Percentiles rank a stretch among this genome's conserved stretches.
These are phyloP conservation scores for Seriola rivoliana DNA, from an alignment of 2,113 vertebrate species.

Conservation along the genomic window DNA sequence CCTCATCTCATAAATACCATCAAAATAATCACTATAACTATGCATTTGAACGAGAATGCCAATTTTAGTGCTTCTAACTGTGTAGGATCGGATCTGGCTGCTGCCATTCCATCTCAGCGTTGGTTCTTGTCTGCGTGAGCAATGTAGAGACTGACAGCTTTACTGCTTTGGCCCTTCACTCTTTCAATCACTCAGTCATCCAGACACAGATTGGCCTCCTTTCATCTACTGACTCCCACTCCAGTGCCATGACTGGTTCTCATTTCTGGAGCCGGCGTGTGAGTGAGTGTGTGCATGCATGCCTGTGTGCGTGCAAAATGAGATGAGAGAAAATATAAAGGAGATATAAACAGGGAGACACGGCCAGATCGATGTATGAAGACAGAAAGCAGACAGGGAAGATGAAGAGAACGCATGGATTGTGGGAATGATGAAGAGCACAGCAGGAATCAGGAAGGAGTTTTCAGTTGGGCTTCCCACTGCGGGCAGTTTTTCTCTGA, in stretches of 20 bases:
- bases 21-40: slow-evolving; percentile 26
- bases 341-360: slow-evolving; percentile 59
- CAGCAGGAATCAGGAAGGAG: slow-evolving; percentile 51
- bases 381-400: slow-evolving; percentile 66
- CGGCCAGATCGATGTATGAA: slow-evolving; percentile 46
- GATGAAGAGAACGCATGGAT: slow-evolving; percentile 56
- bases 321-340: slow-evolving; percentile 66
- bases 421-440: slow-evolving; percentile 65
- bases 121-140: slow-evolving; percentile 70
- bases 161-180: slow-evolving; percentile 75
- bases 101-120: slow-evolving; percentile 38
- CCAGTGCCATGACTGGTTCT: slow-evolving; percentile 69
- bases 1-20: slow-evolving; percentile 46
- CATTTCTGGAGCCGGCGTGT: slow-evolving; percentile 58
- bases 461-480: slow-evolving; percentile 20
- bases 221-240: slow-evolving; percentile 72
- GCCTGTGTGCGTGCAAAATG: slow-evolving; percentile 38
- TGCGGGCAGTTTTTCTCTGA: slow-evolving; percentile 33
- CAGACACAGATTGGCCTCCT: slow-evolving; percentile 69
- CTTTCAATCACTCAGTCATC: slow-evolving; percentile 71
- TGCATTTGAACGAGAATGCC: slow-evolving; percentile 30
- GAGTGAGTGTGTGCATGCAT: slow-evolving; percentile 29
- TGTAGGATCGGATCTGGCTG: slow-evolving; percentile 50
- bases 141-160: slow-evolving; percentile 80
- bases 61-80: slow-evolving; percentile 40